Percentiles rank a stretch among this genome's conserved stretches.
These are phyloP conservation scores for Montipora capricornis DNA, from an alignment of 64 coral and sea anemone species.

Conservation along the genomic window DNA sequence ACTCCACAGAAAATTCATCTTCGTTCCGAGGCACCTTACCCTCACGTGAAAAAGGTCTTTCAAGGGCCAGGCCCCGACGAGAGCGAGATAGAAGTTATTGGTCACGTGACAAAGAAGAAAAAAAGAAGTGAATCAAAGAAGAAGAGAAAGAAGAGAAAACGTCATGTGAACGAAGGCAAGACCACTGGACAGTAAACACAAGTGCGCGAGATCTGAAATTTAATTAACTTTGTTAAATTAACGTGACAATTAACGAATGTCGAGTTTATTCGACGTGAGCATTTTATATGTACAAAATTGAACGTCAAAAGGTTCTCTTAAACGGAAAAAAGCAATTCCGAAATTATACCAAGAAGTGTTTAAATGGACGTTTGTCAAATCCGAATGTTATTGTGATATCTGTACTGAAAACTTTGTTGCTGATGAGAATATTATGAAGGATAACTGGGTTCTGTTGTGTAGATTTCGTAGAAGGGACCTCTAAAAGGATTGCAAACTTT, in stretches of 20 bases:
- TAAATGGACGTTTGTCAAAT: background rate
- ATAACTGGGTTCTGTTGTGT: background rate
- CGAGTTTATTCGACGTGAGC: background rate
- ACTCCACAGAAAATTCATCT: slow-evolving; percentile 10
- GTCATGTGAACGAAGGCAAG: slow-evolving; percentile 7
- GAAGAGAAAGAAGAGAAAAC: slow-evolving; percentile 51
- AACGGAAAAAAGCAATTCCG: background rate
- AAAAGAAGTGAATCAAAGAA: slow-evolving; percentile 31
- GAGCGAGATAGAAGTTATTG: slow-evolving; percentile 71
- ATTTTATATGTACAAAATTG: slow-evolving; percentile 26
- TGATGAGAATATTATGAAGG: background rate
- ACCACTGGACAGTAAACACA: background rate
- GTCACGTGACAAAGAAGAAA: slow-evolving; percentile 66
- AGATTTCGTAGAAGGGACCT: background rate
- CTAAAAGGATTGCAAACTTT: background rate
- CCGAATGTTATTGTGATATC: background rate
- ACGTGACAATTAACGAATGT: background rate
- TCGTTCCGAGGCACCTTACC: slow-evolving; percentile 35
- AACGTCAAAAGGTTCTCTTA: background rate
- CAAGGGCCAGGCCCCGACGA: slow-evolving; percentile 53
- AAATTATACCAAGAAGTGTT: background rate
- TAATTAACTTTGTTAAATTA: background rate
- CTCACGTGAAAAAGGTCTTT: slow-evolving; percentile 45
- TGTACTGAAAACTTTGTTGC: background rate
- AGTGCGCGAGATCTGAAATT: background rate